These are phyloP conservation scores for Myiagra hebetior DNA, from an alignment of 2,113 vertebrate genomes.

Conservation along the genomic window DNA sequence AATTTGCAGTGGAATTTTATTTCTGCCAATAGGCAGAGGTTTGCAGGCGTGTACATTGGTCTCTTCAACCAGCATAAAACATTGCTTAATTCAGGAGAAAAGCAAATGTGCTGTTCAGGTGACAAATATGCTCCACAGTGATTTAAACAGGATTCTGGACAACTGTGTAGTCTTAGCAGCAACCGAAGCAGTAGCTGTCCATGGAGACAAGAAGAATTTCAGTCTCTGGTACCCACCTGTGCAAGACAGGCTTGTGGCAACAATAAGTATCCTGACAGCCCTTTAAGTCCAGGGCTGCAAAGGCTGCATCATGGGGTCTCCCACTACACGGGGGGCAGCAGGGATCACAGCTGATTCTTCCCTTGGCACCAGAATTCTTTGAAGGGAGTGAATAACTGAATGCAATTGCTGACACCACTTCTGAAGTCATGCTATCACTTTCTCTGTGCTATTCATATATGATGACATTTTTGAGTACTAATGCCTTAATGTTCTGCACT, in stretches of 20 bases:
- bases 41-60: neutral
- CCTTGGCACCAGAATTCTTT: neutral
- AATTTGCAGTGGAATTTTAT: neutral
- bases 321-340: neutral
- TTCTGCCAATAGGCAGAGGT: neutral
- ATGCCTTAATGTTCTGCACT: neutral
- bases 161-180: neutral
- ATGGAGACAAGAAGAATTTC: neutral
- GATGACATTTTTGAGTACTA: neutral
- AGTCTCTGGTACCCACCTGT: neutral
- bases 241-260: neutral
- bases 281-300: neutral
- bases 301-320: accelerated
- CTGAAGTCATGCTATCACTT: neutral
- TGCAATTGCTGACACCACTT: neutral
- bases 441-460: neutral
- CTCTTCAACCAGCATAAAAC: neutral
- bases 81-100: neutral
- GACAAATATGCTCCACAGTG: neutral
- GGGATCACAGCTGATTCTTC: neutral
- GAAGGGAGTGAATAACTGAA: neutral
- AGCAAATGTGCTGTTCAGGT: neutral
- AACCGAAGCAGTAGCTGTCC: neutral
- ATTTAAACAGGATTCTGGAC: neutral
- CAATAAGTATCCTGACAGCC: neutral